These are phyloP conservation scores for Notocelia uddmanniana DNA, from an alignment of 2,888 invertebrate genomes.

Conservation along the genomic window DNA sequence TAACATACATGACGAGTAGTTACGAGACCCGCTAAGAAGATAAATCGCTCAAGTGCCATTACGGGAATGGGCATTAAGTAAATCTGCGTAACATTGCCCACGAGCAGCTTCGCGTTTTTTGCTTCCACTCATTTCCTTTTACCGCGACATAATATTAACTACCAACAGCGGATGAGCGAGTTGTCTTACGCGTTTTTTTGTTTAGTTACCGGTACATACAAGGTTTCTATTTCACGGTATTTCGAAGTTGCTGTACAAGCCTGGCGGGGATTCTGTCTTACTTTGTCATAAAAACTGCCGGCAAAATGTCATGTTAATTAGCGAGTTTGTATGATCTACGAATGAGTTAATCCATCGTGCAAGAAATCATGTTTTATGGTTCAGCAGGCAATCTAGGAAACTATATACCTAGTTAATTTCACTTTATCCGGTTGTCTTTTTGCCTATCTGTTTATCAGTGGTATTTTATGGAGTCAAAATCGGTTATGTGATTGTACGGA, in stretches of 20 bases:
- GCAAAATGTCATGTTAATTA: conserved; percentile 10
- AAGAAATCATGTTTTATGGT: background rate
- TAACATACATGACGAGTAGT: conserved; percentile 36
- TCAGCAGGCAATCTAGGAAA: background rate
- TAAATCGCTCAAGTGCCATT: conserved; percentile 39
- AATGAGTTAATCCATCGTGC: conserved; percentile 3
- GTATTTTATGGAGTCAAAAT: no score
- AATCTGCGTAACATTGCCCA: conserved; percentile 40
- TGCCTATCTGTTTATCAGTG: no score
- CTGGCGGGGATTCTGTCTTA: conserved; percentile 1
- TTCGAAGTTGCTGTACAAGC: conserved; percentile 8
- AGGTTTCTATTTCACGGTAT: conserved; percentile 40
- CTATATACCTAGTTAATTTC: background rate
- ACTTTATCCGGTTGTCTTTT: no score
- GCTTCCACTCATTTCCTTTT: conserved; percentile 43
- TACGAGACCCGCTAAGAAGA: conserved; percentile 39
- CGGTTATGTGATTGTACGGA: background rate
- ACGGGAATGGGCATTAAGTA: conserved; percentile 40
- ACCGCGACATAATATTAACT: conserved; percentile 44
- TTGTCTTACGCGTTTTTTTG: conserved; percentile 33
- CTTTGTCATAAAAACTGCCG: conserved; percentile 15
- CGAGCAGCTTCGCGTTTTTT: conserved; percentile 35
- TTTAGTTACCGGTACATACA: conserved; percentile 23
- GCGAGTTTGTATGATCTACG: conserved; percentile 2
- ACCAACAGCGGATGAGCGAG: conserved; percentile 41